These are phyloP conservation scores for Diadema setosum DNA, from an alignment of 35 echinoderm and acorn worm genomes.

Conservation along the genomic window DNA sequence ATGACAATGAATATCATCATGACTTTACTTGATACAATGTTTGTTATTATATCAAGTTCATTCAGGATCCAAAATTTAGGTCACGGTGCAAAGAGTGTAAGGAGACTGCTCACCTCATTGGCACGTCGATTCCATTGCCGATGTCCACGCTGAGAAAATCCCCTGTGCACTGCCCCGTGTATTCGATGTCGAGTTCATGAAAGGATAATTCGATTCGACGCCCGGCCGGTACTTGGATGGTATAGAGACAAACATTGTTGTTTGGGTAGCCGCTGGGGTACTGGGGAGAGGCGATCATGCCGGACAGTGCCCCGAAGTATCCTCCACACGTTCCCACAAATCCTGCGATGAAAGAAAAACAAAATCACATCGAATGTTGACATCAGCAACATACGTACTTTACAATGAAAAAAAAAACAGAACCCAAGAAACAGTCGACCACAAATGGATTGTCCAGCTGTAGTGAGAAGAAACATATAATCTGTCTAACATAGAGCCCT, in stretches of 20 bases:
- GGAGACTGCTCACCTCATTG: neutral
- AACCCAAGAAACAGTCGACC: too few relatives aligned
- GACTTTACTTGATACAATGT: too few relatives aligned
- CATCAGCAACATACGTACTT: too few relatives aligned
- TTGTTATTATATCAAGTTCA: too few relatives aligned
- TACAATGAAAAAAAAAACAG: too few relatives aligned
- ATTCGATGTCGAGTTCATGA: neutral
- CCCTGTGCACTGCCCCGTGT: neutral
- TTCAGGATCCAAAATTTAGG: too few relatives aligned
- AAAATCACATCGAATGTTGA: too few relatives aligned
- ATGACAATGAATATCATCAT: too few relatives aligned
- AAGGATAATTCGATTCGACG: neutral
- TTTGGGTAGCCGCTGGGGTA: neutral
- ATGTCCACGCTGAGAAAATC: neutral
- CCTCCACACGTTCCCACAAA: neutral
- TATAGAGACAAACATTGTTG: constrained; percentile 1
- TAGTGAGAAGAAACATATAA: too few relatives aligned
- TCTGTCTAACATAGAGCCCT: too few relatives aligned
- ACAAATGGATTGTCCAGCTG: too few relatives aligned
- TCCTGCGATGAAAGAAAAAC: neutral
- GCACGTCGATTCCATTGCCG: neutral
- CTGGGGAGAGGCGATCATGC: neutral
- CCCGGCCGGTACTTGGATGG: neutral
- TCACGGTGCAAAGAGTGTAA: too few relatives aligned
- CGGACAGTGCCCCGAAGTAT: neutral